Evolutionary conservation across 2,888 invertebrate species (phyloP).

Genomic region (Rotaria magnacalcarata): DNA sequence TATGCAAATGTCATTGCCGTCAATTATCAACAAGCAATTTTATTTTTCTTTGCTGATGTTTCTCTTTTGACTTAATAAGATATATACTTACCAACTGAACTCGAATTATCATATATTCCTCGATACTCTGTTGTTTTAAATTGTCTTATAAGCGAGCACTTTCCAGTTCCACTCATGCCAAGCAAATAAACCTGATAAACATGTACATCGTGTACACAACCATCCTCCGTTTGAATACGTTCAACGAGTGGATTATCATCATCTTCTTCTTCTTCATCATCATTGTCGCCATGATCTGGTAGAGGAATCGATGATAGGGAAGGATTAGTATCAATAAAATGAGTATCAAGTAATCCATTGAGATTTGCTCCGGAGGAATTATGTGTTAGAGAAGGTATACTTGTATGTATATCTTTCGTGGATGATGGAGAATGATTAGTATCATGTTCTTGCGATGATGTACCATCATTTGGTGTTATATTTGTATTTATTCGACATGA

Average conservation of each 20-base stretch:
- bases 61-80: no score
- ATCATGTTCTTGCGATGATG: constrained; percentile 17
- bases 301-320: background rate
- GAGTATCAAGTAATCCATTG: constrained; percentile 1
- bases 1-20: background rate
- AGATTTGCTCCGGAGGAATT: background rate
- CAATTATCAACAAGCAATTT: background rate
- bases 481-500: constrained; percentile 36
- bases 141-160: constrained; percentile 43
- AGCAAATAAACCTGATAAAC: constrained; percentile 45
- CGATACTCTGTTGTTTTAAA: constrained; percentile 46
- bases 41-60: background rate
- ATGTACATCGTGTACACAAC: background rate
- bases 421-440: constrained; percentile 35
- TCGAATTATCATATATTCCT: constrained; percentile 44
- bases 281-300: background rate
- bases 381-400: background rate
- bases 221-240: background rate
- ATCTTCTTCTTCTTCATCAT: background rate
- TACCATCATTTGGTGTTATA: constrained; percentile 21
- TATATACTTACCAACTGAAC: background rate
- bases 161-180: constrained; percentile 43
- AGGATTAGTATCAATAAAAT: background rate
- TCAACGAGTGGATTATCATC: background rate
- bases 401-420: constrained; percentile 30